Percentiles rank a stretch among this genome's conserved stretches.
phyloP scores from a whole-genome alignment of 2,113 vertebrate genomes.

The Salvelinus namaycush region DNA sequence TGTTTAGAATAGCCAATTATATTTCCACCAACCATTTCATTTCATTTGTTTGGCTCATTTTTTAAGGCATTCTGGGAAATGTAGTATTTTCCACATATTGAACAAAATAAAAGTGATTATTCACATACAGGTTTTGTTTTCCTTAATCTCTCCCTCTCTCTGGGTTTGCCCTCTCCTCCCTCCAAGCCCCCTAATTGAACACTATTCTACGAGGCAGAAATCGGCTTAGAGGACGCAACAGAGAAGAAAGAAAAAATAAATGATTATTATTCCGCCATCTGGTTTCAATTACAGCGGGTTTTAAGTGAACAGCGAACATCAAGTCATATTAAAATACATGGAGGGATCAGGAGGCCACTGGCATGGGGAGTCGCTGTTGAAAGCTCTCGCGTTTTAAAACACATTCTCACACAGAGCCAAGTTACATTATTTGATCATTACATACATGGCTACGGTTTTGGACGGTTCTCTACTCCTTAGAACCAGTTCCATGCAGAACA shows the following conservation, averaged over 20 bases:
- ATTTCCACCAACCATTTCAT: too few species aligned
- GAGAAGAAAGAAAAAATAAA: constrained; percentile 33
- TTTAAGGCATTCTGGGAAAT: too few species aligned
- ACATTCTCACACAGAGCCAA: constrained; percentile 63
- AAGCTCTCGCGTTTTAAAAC: constrained; percentile 69
- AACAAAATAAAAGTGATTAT: neutral
- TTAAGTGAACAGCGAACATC: constrained; percentile 67
- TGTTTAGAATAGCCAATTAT: too few species aligned
- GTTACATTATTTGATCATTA: constrained; percentile 67
- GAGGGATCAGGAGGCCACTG: constrained; percentile 53
- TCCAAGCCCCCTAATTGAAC: constrained; percentile 18
- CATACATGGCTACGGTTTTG: constrained; percentile 54
- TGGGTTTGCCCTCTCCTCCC: constrained; percentile 12
- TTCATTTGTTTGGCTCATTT: too few species aligned
- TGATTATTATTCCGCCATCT: constrained; percentile 67
- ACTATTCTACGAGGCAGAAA: constrained; percentile 36
- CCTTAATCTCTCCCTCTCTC: constrained; percentile 3
- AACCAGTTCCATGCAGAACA: constrained; percentile 55
- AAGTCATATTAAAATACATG: constrained; percentile 71
- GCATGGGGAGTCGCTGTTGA: constrained; percentile 64
- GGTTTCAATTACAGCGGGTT: constrained; percentile 69
- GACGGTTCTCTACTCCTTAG: constrained; percentile 44
- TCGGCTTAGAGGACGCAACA: constrained; percentile 43
- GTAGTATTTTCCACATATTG: too few species aligned
- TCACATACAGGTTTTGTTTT: neutral